These are phyloP conservation scores for Theretra japonica DNA, from an alignment of 2,888 invertebrate genomes.

Conservation along the genomic window DNA sequence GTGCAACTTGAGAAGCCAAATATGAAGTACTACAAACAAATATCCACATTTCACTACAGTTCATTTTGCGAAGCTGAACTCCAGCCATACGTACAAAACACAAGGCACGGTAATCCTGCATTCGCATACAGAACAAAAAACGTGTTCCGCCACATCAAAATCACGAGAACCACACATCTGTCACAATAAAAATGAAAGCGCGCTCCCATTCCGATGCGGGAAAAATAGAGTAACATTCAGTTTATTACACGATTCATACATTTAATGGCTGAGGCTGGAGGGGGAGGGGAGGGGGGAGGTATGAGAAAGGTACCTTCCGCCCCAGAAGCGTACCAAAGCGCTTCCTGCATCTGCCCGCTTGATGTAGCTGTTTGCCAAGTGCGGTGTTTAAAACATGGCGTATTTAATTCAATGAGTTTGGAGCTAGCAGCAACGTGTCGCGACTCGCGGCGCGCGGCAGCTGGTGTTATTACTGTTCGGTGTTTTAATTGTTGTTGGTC, in stretches of 20 bases:
- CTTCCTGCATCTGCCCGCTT: conserved; percentile 13
- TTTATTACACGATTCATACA: conserved; percentile 15
- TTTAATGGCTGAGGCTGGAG: background rate
- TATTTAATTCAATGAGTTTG: conserved; percentile 16
- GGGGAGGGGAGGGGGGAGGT: background rate
- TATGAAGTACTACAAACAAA: no score
- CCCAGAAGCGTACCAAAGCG: conserved; percentile 17
- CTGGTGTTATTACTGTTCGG: background rate
- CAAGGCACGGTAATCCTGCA: background rate
- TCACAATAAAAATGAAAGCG: background rate
- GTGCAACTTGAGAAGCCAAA: no score
- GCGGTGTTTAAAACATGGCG: conserved; percentile 1
- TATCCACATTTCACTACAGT: no score
- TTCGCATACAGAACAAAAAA: background rate
- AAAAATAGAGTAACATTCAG: conserved; percentile 1
- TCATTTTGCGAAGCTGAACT: no score
- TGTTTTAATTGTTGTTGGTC: background rate
- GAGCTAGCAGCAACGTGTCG: background rate
- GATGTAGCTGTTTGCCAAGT: background rate
- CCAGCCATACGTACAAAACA: no score
- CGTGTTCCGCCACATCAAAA: background rate
- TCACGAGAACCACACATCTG: background rate
- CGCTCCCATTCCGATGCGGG: background rate
- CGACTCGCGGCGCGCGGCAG: background rate
- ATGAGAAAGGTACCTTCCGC: background rate